phyloP scores from a whole-genome alignment of 2,113 vertebrate species.

The Cavia aperea region DNA sequence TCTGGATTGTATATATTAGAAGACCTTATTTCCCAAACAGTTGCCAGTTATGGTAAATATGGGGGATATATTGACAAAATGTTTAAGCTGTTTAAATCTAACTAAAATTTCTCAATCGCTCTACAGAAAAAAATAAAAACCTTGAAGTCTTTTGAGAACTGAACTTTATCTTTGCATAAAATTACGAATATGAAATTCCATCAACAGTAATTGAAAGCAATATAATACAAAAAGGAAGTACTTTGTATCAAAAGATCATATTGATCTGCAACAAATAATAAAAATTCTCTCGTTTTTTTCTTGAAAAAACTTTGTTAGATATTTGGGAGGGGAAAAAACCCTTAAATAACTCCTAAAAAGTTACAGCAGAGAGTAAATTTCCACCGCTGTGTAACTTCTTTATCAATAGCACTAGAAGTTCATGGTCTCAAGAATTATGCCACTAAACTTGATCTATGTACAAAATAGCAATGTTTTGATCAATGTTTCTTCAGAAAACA shows the following conservation, averaged over 20 bases:
- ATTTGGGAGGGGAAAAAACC: not conserved
- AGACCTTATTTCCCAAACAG: not conserved
- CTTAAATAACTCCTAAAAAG: not conserved
- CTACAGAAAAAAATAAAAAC: not conserved
- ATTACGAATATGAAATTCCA: not conserved
- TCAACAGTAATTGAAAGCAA: not conserved
- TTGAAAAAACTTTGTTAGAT: not conserved
- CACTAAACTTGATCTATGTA: not conserved
- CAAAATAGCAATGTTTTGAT: not conserved
- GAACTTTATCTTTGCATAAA: constrained; percentile 16
- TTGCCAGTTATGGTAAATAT: not conserved
- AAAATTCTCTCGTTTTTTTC: not conserved
- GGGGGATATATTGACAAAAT: not conserved
- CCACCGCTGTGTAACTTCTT: not conserved
- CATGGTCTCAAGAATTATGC: not conserved
- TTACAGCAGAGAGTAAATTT: not conserved
- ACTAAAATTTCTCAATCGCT: not conserved
- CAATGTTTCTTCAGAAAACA: not conserved
- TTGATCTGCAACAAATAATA: not conserved
- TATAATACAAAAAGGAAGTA: not conserved
- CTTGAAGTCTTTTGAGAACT: not conserved
- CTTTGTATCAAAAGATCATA: not conserved
- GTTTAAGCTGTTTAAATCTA: constrained; percentile 18
- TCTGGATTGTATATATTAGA: not conserved
- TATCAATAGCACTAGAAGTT: not conserved